phyloP scores from a whole-genome alignment of 1,140 invertebrate genomes.

The Solenopsis invicta region DNA sequence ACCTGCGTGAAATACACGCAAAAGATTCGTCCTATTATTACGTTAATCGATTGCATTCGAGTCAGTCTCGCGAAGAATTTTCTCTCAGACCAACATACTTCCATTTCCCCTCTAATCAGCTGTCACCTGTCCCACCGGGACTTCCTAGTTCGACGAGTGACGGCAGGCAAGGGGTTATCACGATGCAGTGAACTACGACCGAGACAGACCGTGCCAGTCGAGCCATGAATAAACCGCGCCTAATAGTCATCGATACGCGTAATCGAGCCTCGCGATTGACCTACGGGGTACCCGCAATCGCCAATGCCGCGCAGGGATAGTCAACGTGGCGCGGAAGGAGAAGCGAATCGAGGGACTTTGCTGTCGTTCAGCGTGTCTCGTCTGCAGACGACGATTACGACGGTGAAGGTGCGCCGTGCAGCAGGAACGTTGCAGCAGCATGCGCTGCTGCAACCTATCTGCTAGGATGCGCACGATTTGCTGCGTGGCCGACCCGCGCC shows the following conservation, averaged over 20 bases:
- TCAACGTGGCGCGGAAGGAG: conserved; percentile 27
- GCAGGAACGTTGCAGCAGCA: conserved; percentile 34
- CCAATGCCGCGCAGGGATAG: not conserved
- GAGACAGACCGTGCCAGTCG: conserved; percentile 1
- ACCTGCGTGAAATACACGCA: not conserved
- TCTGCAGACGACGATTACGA: conserved; percentile 68
- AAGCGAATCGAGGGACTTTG: conserved; percentile 5
- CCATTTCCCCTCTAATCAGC: conserved; percentile 55
- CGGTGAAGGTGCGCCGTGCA: conserved; percentile 66
- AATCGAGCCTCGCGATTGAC: conserved; percentile 44
- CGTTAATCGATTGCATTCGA: not conserved
- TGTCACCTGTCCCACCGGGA: conserved; percentile 37
- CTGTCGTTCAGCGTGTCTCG: conserved; percentile 60
- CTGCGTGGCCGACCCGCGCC: conserved; percentile 54
- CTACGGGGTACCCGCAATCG: conserved; percentile 49
- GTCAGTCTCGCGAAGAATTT: not conserved
- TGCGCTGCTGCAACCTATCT: conserved; percentile 39
- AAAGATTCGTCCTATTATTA: not conserved
- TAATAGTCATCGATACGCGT: conserved; percentile 61
- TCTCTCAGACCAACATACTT: not conserved
- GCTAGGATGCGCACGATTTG: conserved; percentile 20
- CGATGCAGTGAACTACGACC: conserved; percentile 55
- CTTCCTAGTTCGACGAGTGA: conserved; percentile 48
- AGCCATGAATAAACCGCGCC: conserved; percentile 49
- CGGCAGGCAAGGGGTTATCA: conserved; percentile 38